A percentile compares a stretch with the other conserved stretches of the same genome.
phyloP scores from a whole-genome alignment of 2,113 vertebrate species.

The Pipra filicauda region DNA sequence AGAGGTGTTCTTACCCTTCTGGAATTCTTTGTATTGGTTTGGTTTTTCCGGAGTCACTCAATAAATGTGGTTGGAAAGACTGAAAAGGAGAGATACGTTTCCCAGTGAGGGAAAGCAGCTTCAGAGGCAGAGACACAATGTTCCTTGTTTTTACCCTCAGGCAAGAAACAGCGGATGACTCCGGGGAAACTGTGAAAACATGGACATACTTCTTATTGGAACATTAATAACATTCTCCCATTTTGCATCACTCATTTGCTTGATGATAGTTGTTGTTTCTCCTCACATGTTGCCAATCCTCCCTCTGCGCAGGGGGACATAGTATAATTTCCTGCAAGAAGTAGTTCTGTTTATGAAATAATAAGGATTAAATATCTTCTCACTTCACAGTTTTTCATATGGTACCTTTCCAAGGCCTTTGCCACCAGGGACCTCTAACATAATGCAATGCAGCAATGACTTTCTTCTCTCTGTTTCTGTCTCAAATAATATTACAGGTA shows the following conservation, averaged over 20 bases:
- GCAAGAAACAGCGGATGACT: neutral
- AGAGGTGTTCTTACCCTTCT: neutral
- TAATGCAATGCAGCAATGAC: neutral
- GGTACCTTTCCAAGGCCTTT: neutral
- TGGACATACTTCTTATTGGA: neutral
- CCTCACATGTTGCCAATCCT: neutral
- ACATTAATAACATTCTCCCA: neutral
- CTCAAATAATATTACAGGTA: neutral
- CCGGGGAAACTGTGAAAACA: neutral
- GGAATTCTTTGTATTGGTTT: conserved; percentile 19
- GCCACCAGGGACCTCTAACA: neutral
- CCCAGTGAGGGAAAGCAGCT: neutral
- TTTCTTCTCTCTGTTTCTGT: neutral
- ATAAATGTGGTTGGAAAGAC: conserved; percentile 33
- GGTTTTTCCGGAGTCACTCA: neutral
- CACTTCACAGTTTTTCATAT: neutral
- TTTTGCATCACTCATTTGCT: neutral
- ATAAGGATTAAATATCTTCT: neutral
- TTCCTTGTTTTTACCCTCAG: neutral
- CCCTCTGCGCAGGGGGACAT: neutral
- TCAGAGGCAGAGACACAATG: neutral
- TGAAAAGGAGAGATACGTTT: conserved; percentile 10
- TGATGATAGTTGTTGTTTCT: neutral
- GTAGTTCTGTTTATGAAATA: neutral
- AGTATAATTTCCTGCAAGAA: neutral